Evolutionary conservation across 1,140 invertebrate genomes (phyloP).

Genomic region (Zeugodacus cucurbitae): DNA sequence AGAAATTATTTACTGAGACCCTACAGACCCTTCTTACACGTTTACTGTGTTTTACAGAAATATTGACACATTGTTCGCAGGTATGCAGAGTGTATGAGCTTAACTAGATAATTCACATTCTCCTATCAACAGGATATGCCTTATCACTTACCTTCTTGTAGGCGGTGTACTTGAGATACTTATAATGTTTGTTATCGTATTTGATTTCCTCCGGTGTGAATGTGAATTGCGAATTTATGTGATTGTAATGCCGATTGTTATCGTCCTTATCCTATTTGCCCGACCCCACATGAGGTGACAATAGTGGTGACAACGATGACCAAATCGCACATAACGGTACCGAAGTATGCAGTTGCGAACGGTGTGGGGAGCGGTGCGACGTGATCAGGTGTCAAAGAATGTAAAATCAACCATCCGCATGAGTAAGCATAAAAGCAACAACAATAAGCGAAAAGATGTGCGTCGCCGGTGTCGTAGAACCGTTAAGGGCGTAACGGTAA

Average conservation of each 20-base stretch:
- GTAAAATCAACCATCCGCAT: background rate
- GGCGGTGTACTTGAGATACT: slow-evolving; percentile 82
- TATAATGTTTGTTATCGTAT: slow-evolving; percentile 84
- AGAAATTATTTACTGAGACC: too few relatives aligned
- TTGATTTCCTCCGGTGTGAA: slow-evolving; percentile 82
- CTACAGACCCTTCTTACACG: too few relatives aligned
- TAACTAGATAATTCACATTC: too few relatives aligned
- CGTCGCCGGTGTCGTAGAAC: background rate
- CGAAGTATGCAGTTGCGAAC: background rate
- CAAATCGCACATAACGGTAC: background rate
- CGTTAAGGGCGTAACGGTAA: background rate
- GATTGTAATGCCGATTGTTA: slow-evolving; percentile 64
- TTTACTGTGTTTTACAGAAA: too few relatives aligned
- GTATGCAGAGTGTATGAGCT: too few relatives aligned
- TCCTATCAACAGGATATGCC: too few relatives aligned
- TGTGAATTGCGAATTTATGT: slow-evolving; percentile 70
- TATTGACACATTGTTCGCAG: too few relatives aligned
- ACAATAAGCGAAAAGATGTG: background rate
- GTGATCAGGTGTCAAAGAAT: background rate
- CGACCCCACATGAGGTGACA: background rate
- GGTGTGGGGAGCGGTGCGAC: background rate
- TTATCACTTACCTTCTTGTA: slow-evolving; percentile 69
- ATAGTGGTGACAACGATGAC: background rate
- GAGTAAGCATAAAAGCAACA: slow-evolving; percentile 15
- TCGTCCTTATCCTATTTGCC: slow-evolving; percentile 60